Evolutionary conservation across 2,888 invertebrate genomes (phyloP).

Genomic region (Acleris cristana): DNA sequence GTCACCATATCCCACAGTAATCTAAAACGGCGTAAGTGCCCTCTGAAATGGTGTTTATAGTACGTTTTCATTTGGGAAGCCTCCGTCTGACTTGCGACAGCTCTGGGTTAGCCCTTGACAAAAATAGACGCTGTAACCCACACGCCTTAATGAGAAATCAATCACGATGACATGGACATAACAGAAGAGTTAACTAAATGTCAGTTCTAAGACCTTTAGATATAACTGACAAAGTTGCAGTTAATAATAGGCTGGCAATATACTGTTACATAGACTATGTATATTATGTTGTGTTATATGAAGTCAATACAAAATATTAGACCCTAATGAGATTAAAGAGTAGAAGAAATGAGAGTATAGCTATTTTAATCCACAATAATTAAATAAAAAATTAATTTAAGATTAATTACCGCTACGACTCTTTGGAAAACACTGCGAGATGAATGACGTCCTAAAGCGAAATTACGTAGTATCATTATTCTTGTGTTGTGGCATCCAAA

Average conservation of each 20-base stretch:
- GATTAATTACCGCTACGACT: no score
- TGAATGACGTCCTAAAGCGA: conserved; percentile 6
- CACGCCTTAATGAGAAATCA: conserved; percentile 31
- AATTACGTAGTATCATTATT: conserved; percentile 11
- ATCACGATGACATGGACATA: conserved; percentile 16
- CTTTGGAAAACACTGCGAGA: no score
- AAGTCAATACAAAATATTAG: no score
- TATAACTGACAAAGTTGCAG: no score
- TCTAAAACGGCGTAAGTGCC: conserved; percentile 9
- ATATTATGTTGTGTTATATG: no score
- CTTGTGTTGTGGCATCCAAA: conserved; percentile 20
- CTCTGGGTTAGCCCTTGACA: conserved; percentile 47
- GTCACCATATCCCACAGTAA: conserved; percentile 13
- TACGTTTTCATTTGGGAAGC: conserved; percentile 10
- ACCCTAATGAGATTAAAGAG: no score
- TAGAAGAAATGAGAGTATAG: no score
- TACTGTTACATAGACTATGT: no score
- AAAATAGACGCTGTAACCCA: conserved; percentile 48
- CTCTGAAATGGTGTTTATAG: conserved; percentile 1
- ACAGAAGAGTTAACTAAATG: conserved; percentile 4
- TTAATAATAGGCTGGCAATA: no score
- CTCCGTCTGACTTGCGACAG: conserved; percentile 30
- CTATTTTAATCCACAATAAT: no score
- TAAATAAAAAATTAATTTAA: no score
- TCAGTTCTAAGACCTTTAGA: neutral